Evolutionary conservation across 2,113 vertebrate genomes (phyloP).

Genomic region (Ictidomys tridecemlineatus): DNA sequence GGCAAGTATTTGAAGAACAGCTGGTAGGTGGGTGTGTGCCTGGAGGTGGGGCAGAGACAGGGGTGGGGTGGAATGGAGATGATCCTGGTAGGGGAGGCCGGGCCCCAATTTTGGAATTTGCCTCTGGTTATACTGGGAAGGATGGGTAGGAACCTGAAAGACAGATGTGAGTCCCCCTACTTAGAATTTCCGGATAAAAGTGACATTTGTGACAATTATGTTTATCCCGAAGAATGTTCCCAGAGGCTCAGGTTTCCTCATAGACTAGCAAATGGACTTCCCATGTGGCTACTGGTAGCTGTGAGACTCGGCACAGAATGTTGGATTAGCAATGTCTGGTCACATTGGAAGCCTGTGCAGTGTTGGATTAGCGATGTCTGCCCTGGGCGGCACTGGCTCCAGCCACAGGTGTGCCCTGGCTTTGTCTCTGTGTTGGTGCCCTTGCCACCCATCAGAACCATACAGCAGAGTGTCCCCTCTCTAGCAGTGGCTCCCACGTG

Average conservation of each 20-base stretch:
- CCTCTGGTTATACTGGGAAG: neutral
- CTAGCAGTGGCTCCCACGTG: neutral
- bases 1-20: neutral
- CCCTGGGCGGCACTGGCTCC: neutral
- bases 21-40: neutral
- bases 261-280: neutral
- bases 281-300: neutral
- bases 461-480: neutral
- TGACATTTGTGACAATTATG: neutral
- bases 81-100: neutral
- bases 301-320: neutral
- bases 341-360: neutral
- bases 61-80: neutral
- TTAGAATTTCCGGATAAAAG: neutral
- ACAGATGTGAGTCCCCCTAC: neutral
- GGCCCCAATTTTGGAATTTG: neutral
- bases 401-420: rapidly evolving
- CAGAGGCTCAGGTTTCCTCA: neutral
- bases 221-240: neutral
- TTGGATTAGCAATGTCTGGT: neutral
- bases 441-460: neutral
- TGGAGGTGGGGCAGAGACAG: neutral
- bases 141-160: neutral
- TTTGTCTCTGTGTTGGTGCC: neutral
- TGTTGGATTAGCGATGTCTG: neutral